Evolutionary conservation across 2,113 vertebrate species (phyloP), one percentile per base, ranked within the genome.

Genomic region (Falcunculus frontatus): DNA sequence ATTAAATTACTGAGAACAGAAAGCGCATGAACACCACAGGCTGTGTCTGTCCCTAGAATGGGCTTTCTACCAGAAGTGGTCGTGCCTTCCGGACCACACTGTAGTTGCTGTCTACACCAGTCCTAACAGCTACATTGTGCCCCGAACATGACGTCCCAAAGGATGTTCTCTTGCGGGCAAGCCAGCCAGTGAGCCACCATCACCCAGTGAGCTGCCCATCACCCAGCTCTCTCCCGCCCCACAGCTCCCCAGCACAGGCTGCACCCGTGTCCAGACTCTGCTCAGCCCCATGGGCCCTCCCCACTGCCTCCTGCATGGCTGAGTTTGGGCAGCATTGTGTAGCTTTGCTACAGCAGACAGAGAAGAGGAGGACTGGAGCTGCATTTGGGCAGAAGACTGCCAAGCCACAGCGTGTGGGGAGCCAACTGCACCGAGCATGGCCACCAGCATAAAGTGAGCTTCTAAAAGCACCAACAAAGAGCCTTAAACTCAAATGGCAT

Each of bases 401-500:
- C 65, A 52, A 76, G 57, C 29, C 20, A 8, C 0, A 1, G 30
- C 5, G 10, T 0, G 3, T 1, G 5, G 41, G 46, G 32, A 80
- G 19, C 27, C 78, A 68, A 13, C n/a, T 59, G 52, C 27, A 39
- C 6, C 0, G 0, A 70, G 62, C 18, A 15, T 0, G 7, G 70
- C 25, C 60, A 59, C 7, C 21, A 16, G 39, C 9, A 1, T 7
- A 25, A 90, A 67, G 50, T 2, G 30, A 46, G n/a, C 30, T 62
- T 62, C 78, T 49, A 77, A 86, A 90, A 82, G 30, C 8, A 14
- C 37, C 6, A 9, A 29, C 44, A 69, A 65, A 62, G 29, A 74
- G 42, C 50, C 74, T 73, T 49, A 69, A 74, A 81, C 59, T 69
- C 42, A 59, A 83, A 64, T 6, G 3, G 26, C 32, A 39, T 33